Evolutionary conservation across 2,113 vertebrate genomes (phyloP).

Genomic region (Microcebus griseorufus): DNA sequence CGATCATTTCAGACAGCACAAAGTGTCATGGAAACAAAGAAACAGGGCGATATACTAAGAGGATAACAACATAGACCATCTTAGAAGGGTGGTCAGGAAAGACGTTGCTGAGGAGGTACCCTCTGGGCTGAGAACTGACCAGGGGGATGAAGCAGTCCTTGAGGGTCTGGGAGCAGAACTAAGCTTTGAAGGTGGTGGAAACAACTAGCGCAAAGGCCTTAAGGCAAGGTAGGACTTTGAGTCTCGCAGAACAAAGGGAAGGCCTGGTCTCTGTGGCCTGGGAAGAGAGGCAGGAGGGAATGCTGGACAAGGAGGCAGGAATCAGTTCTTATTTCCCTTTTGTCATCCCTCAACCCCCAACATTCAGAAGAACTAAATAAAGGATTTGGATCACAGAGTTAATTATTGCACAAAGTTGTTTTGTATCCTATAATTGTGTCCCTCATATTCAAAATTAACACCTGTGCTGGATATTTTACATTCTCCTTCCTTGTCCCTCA

Average conservation of each 20-base stretch:
- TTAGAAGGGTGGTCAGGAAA: neutral
- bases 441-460: slow-evolving; percentile 21
- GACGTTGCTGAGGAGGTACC: neutral
- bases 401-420: neutral
- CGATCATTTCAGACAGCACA: neutral
- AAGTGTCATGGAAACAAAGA: neutral
- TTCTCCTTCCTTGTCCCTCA: neutral
- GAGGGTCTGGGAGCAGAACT: neutral
- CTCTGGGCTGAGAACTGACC: neutral
- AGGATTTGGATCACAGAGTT: neutral
- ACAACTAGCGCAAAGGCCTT: neutral
- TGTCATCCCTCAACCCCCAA: neutral
- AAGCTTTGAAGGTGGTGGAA: neutral
- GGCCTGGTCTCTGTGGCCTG: neutral
- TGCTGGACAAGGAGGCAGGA: neutral
- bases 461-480: neutral
- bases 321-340: neutral
- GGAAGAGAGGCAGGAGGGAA: neutral
- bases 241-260: neutral
- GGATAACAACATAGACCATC: neutral
- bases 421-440: neutral
- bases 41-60: neutral
- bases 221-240: neutral
- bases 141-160: neutral
- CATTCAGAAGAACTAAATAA: neutral